These are phyloP conservation scores for Calonectris borealis DNA, from an alignment of 2,113 vertebrate species.

Conservation along the genomic window DNA sequence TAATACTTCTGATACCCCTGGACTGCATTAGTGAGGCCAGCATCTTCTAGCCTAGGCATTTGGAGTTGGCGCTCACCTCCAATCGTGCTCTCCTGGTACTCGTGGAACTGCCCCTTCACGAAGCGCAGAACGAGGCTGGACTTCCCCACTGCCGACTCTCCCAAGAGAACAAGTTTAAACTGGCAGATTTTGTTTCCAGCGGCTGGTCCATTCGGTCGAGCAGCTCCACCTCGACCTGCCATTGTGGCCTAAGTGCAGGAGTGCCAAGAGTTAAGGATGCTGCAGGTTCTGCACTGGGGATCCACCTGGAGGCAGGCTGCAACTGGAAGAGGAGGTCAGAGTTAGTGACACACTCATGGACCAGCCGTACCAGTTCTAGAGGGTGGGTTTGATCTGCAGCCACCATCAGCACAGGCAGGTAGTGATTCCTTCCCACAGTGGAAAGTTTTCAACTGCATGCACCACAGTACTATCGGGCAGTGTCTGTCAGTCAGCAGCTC, in stretches of 20 bases:
- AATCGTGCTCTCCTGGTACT: conserved; percentile 99
- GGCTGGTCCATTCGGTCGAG: conserved; percentile 92
- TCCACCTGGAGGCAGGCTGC: conserved; percentile 69
- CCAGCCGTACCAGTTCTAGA: background rate
- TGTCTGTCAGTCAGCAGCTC: background rate
- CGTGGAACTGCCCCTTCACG: conserved; percentile 97
- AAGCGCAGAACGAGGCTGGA: conserved; percentile 98
- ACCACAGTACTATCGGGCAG: background rate
- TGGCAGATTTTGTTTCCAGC: conserved; percentile 97
- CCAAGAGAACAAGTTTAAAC: conserved; percentile 94
- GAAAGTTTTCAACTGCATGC: background rate
- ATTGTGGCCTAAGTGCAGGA: conserved; percentile 73
- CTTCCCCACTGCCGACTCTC: conserved; percentile 95
- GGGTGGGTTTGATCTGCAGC: background rate
- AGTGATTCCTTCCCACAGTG: background rate
- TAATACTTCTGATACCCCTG: background rate
- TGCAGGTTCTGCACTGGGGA: conserved; percentile 30
- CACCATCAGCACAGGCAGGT: background rate
- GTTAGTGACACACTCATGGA: background rate
- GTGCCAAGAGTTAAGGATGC: conserved; percentile 4
- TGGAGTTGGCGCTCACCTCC: conserved; percentile 81
- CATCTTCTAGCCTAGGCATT: background rate
- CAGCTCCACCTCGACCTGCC: conserved; percentile 92
- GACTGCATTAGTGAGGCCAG: background rate
- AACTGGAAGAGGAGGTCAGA: conserved; percentile 61